Conservation (phyloP, 2,113 vertebrate genomes). For the Monopterus albus region DNA sequence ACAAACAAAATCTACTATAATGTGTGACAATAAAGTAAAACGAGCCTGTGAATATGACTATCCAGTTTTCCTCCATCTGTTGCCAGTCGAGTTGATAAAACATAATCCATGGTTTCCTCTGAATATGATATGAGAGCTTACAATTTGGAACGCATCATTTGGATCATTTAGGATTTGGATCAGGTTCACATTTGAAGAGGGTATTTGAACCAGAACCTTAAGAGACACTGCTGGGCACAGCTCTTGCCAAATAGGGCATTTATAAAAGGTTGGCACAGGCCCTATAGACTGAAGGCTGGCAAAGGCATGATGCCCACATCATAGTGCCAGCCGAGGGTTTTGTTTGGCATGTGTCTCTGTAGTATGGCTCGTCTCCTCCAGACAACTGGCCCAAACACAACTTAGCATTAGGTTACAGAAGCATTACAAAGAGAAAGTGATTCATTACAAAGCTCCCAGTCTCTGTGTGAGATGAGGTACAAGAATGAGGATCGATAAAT, state of each 20-base stretch:
- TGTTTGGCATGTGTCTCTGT: conserved; percentile 78
- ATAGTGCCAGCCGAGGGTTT: conserved; percentile 76
- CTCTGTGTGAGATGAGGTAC: conserved; percentile 22
- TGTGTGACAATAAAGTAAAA: conserved; percentile 67
- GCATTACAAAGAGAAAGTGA: conserved; percentile 55
- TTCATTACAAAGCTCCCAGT: conserved; percentile 58
- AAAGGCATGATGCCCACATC: conserved; percentile 75
- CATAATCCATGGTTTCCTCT: conserved; percentile 75
- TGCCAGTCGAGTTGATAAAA: conserved; percentile 76
- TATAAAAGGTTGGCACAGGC: conserved; percentile 77
- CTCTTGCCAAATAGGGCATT: conserved; percentile 81
- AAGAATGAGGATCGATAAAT: conserved; percentile 32
- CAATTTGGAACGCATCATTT: conserved; percentile 79
- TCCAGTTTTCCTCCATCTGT: conserved; percentile 66
- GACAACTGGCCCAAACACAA: conserved; percentile 71
- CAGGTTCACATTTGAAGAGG: conserved; percentile 76
- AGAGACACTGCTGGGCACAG: conserved; percentile 77
- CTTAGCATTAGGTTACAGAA: conserved; percentile 70
- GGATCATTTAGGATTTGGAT: conserved; percentile 78
- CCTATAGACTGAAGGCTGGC: conserved; percentile 74
- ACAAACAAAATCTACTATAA: conserved; percentile 58
- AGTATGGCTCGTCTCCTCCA: conserved; percentile 72
- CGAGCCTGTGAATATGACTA: conserved; percentile 60
- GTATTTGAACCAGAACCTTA: conserved; percentile 80
- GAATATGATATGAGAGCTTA: conserved; percentile 78